Percentiles rank a stretch among this genome's conserved stretches.
phyloP scores from a whole-genome alignment of 2,113 vertebrate species.

The Campylomormyrus numenius region DNA sequence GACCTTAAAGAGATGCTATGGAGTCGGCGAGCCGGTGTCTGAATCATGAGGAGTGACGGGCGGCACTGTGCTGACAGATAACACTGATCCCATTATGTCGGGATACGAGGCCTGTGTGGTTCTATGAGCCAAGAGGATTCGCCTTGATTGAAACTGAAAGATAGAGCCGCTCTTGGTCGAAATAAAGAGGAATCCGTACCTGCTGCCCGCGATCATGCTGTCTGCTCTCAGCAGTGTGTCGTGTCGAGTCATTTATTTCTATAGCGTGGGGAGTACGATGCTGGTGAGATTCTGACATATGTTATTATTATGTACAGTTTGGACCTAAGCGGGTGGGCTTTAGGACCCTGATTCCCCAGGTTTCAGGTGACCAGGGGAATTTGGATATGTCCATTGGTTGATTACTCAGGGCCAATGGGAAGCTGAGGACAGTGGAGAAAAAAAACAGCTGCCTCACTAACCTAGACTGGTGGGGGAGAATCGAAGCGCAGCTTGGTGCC shows the following conservation, averaged over 20 bases:
- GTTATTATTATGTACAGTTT: not conserved
- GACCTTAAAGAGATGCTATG: not conserved
- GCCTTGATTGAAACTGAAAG: not conserved
- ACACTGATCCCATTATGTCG: not conserved
- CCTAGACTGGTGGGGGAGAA: not conserved
- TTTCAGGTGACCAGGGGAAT: not conserved
- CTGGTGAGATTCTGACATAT: not conserved
- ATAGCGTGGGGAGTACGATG: not conserved
- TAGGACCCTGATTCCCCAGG: not conserved
- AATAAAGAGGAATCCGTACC: not conserved
- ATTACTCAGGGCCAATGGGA: not conserved
- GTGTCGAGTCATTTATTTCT: no score
- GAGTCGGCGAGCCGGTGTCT: not conserved
- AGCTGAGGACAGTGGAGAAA: not conserved
- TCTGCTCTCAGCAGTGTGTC: not conserved
- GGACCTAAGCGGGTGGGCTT: not conserved
- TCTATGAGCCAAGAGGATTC: not conserved
- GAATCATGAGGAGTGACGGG: not conserved
- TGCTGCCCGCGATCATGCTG: not conserved
- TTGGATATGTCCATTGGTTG: not conserved
- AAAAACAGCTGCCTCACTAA: not conserved
- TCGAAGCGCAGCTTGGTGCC: not conserved
- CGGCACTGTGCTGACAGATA: not conserved
- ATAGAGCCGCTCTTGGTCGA: not conserved
- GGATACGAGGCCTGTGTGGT: not conserved